Percentiles rank a stretch among this genome's conserved stretches.
Conservation (phyloP, 2,797 vertebrate genomes). For the Bryconaethiops microstoma region DNA sequence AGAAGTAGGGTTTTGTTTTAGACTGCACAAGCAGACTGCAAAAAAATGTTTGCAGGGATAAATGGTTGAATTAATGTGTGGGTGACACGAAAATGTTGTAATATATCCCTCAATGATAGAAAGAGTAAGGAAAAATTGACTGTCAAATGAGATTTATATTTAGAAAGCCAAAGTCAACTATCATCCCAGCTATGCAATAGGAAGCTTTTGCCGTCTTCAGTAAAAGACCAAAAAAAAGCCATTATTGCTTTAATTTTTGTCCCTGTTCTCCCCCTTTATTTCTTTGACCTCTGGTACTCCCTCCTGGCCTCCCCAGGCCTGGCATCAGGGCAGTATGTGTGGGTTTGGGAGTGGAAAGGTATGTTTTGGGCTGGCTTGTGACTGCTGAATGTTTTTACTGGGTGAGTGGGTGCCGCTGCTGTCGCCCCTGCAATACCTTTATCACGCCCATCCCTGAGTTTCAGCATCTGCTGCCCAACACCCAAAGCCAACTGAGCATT, state of each 20-base stretch:
- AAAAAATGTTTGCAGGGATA: no score
- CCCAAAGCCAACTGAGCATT: constrained; percentile 46
- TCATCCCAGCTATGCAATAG: constrained; percentile 58
- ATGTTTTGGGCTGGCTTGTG: constrained; percentile 62
- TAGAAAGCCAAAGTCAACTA: constrained; percentile 55
- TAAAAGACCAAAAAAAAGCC: constrained; percentile 3
- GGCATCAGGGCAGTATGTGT: constrained; percentile 36
- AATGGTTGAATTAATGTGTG: constrained; percentile 5
- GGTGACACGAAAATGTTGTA: neutral
- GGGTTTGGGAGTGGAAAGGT: constrained; percentile 37
- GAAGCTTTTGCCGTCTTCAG: constrained; percentile 16
- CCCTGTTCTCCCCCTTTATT: constrained; percentile 13
- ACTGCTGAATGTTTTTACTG: constrained; percentile 68
- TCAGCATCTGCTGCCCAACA: constrained; percentile 37
- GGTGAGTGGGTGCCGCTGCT: constrained; percentile 72
- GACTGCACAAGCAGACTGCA: neutral
- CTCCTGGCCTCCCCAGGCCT: constrained; percentile 43
- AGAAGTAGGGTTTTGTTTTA: constrained; percentile 25
- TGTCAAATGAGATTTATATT: constrained; percentile 35
- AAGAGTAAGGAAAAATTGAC: neutral
- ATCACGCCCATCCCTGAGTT: constrained; percentile 60
- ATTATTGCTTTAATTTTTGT: neutral
- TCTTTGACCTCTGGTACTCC: constrained; percentile 35
- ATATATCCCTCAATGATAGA: neutral
- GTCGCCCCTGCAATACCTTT: constrained; percentile 73